These are phyloP conservation scores for Athene noctua DNA, from an alignment of 2,113 vertebrate species.

Conservation along the genomic window DNA sequence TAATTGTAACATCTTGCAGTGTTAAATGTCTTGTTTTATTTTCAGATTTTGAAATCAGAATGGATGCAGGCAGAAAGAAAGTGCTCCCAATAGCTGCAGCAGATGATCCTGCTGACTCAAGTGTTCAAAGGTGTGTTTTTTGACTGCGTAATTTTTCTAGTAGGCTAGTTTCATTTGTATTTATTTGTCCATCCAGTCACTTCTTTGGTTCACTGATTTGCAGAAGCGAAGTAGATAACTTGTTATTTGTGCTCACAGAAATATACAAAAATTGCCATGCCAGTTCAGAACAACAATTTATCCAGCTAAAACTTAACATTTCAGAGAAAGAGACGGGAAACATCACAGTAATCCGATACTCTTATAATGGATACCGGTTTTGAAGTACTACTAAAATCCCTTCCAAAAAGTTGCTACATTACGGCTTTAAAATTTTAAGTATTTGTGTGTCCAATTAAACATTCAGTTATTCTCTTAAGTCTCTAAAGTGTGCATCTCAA, in stretches of 20 bases:
- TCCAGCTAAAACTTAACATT: not conserved
- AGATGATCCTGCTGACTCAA: conserved; percentile 6
- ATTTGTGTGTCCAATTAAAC: not conserved
- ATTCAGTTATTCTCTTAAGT: not conserved
- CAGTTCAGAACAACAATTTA: not conserved
- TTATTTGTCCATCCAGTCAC: not conserved
- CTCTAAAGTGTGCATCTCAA: not conserved
- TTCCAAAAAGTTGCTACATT: not conserved
- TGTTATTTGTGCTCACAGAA: not conserved
- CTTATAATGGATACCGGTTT: not conserved
- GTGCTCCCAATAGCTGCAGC: conserved; percentile 48
- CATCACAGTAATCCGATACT: not conserved
- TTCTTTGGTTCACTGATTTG: not conserved
- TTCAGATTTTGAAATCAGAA: conserved; percentile 80
- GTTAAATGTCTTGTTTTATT: conserved; percentile 29
- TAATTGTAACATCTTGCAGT: not conserved
- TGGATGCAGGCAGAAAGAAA: conserved; percentile 66
- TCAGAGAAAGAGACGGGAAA: not conserved
- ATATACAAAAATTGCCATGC: not conserved
- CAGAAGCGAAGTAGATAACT: not conserved
- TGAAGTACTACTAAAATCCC: not conserved
- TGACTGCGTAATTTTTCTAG: not conserved
- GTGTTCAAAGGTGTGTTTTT: conserved; percentile 63
- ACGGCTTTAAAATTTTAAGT: not conserved
- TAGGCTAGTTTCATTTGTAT: not conserved